Evolutionary conservation across 2,797 vertebrate genomes (phyloP).

Genomic region (Lepilemur ruficaudatus): DNA sequence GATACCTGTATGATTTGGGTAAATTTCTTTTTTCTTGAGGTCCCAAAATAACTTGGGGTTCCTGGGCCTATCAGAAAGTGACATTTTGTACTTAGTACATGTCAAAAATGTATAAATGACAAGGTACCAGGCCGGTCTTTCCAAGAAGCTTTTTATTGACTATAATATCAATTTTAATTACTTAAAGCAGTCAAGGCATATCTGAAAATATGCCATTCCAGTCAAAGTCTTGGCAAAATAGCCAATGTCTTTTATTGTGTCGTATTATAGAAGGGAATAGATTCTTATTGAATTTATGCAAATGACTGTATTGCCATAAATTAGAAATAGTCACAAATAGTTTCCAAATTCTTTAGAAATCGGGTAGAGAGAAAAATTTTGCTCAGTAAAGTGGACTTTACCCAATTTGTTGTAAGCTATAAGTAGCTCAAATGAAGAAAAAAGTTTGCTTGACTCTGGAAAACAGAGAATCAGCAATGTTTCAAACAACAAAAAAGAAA

Average conservation of each 20-base stretch:
- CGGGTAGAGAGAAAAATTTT: no score
- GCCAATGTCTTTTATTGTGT: neutral
- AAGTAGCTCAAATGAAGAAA: no score
- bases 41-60: neutral
- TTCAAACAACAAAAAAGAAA: no score
- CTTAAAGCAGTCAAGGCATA: neutral
- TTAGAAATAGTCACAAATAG: no score
- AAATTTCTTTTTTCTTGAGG: neutral
- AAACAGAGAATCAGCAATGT: no score
- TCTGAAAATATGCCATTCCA: neutral
- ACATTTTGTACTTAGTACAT: neutral
- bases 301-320: no score
- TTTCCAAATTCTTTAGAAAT: no score
- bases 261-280: no score
- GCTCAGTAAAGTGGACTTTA: no score
- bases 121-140: neutral
- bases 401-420: no score
- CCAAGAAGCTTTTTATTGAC: neutral
- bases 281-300: no score
- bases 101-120: neutral
- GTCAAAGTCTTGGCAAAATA: neutral
- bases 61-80: neutral
- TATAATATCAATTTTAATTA: neutral
- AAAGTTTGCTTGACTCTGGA: no score
- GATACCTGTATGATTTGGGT: neutral